These are phyloP conservation scores for Drosophila anceps DNA, from an alignment of 2,888 invertebrate genomes.

Conservation along the genomic window DNA sequence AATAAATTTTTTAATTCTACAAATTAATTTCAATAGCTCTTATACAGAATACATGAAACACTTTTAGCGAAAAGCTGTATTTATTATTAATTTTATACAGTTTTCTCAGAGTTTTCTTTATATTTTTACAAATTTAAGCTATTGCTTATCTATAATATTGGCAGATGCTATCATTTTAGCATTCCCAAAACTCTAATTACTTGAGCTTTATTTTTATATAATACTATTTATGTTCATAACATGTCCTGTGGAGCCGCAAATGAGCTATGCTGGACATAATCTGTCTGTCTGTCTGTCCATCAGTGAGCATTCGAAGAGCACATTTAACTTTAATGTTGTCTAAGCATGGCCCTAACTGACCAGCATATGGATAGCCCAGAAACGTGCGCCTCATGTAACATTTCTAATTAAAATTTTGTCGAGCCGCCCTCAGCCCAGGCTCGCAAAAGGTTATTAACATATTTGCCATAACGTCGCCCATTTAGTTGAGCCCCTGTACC, in stretches of 20 bases:
- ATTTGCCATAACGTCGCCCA: conserved; percentile 72
- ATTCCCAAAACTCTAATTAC: too few species aligned
- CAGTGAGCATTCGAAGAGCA: conserved; percentile 12
- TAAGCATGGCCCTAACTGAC: conserved; percentile 34
- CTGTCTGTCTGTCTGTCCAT: not conserved
- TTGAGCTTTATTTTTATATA: not conserved
- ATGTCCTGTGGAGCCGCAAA: conserved; percentile 10
- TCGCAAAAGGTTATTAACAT: conserved; percentile 76
- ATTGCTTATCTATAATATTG: too few species aligned
- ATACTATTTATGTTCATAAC: conserved; percentile 20
- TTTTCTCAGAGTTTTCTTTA: too few species aligned
- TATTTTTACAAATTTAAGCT: too few species aligned
- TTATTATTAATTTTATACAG: too few species aligned
- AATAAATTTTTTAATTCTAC: too few species aligned
- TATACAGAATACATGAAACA: too few species aligned
- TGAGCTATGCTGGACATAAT: conserved; percentile 9
- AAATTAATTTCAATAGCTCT: too few species aligned
- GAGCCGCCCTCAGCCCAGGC: conserved; percentile 18
- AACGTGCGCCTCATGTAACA: conserved; percentile 79
- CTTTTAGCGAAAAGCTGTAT: too few species aligned
- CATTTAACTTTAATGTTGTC: conserved; percentile 41
- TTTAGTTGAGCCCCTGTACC: conserved; percentile 30
- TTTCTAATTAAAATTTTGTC: conserved; percentile 80
- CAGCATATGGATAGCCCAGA: conserved; percentile 34
- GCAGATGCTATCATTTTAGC: too few species aligned